Evolutionary conservation across 2,113 vertebrate species (phyloP).

Genomic region (Phrynocephalus versicolor): DNA sequence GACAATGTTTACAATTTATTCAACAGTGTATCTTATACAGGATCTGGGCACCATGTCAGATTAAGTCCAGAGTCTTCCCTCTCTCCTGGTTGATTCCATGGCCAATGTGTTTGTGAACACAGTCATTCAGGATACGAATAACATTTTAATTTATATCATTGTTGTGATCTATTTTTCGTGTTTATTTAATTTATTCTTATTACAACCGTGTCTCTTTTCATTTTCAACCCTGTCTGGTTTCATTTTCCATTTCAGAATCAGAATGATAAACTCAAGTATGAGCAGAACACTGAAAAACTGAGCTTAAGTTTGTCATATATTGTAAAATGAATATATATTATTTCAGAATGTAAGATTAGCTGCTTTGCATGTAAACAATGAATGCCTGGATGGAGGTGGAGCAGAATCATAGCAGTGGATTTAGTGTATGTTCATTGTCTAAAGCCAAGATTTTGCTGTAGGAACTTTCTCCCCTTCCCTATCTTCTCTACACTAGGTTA

Average conservation of each 20-base stretch:
- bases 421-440: no score
- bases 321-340: neutral
- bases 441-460: no score
- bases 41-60: neutral
- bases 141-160: neutral
- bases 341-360: neutral
- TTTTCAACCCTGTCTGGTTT: neutral
- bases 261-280: constrained; percentile 1
- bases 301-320: neutral
- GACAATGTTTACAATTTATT: neutral
- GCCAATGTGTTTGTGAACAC: neutral
- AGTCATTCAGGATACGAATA: neutral
- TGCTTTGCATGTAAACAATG: neutral
- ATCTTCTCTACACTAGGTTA: neutral
- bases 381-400: neutral
- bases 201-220: neutral
- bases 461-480: neutral
- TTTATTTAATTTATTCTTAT: neutral
- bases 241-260: neutral
- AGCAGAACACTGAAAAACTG: neutral
- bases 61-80: neutral
- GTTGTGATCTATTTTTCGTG: neutral
- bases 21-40: neutral
- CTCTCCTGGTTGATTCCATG: neutral
- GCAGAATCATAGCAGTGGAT: no score